phyloP scores from a whole-genome alignment of 2,797 vertebrate species.

The Schizothorax lantsangensis region DNA sequence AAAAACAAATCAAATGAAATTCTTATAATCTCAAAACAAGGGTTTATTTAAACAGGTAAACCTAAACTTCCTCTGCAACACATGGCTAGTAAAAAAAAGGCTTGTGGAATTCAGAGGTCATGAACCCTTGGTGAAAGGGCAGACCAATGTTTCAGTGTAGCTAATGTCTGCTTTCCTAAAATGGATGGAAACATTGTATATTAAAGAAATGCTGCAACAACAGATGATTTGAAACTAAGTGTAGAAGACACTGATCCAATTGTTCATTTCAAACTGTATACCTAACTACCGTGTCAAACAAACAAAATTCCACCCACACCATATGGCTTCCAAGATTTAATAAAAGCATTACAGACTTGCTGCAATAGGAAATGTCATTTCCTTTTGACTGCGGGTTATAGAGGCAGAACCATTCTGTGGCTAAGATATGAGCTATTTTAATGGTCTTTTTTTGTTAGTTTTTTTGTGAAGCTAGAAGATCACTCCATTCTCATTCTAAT shows the following conservation, averaged over 20 bases:
- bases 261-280: not conserved
- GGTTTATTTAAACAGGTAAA: slow-evolving; percentile 31
- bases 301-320: not conserved
- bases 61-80: slow-evolving; percentile 13
- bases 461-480: not conserved
- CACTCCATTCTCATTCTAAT: not conserved
- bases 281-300: not conserved
- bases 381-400: not conserved
- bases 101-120: slow-evolving; percentile 30
- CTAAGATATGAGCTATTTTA: not conserved
- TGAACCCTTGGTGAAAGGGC: slow-evolving; percentile 31
- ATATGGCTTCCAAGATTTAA: not conserved
- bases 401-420: not conserved
- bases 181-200: not conserved
- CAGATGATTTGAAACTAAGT: not conserved
- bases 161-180: not conserved
- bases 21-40: not conserved
- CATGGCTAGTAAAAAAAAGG: slow-evolving; percentile 23
- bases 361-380: slow-evolving; percentile 5
- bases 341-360: not conserved
- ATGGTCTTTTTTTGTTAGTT: no score
- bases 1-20: not conserved
- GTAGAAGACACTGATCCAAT: not conserved
- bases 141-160: slow-evolving; percentile 14
- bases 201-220: not conserved